Percentiles rank a stretch among this genome's conserved stretches.
phyloP scores from a whole-genome alignment of 2,797 vertebrate species.

The Cyclura pinguis region DNA sequence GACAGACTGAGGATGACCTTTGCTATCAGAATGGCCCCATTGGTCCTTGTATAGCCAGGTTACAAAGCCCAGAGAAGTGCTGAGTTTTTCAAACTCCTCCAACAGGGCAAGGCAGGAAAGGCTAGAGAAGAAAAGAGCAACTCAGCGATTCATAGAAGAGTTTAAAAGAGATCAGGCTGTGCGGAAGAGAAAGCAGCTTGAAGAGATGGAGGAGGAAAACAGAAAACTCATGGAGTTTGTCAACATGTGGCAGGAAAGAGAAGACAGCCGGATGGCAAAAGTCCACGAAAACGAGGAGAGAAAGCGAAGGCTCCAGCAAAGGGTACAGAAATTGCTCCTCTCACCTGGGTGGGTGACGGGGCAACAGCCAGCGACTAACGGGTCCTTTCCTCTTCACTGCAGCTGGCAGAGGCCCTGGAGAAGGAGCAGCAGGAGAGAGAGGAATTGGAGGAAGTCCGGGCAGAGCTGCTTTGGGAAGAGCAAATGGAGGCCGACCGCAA shows the following conservation, averaged over 20 bases:
- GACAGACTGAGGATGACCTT: too few relatives aligned
- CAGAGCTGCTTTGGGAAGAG: slow-evolving; percentile 89
- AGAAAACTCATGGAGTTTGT: slow-evolving; percentile 88
- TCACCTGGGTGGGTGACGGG: not conserved
- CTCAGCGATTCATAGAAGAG: slow-evolving; percentile 86
- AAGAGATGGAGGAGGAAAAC: slow-evolving; percentile 93
- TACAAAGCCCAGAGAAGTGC: not conserved
- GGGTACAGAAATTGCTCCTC: slow-evolving; percentile 74
- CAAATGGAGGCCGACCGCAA: slow-evolving; percentile 82
- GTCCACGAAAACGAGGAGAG: slow-evolving; percentile 82
- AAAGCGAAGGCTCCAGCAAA: slow-evolving; percentile 83
- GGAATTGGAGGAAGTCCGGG: slow-evolving; percentile 86
- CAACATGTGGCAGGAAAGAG: slow-evolving; percentile 80
- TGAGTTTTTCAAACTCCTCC: slow-evolving; percentile 21
- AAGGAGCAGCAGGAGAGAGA: slow-evolving; percentile 82
- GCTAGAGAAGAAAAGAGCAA: slow-evolving; percentile 88
- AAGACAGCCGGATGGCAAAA: slow-evolving; percentile 84
- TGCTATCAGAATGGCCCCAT: too few relatives aligned
- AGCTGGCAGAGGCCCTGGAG: slow-evolving; percentile 88
- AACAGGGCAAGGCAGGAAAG: slow-evolving; percentile 88
- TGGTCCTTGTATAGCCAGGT: not conserved
- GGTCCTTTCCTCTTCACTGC: slow-evolving; percentile 34
- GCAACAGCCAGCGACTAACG: not conserved
- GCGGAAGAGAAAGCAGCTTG: slow-evolving; percentile 87
- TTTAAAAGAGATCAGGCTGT: slow-evolving; percentile 87